phyloP scores from a whole-genome alignment of 2,888 invertebrate genomes.

The Xanthia icteritia region DNA sequence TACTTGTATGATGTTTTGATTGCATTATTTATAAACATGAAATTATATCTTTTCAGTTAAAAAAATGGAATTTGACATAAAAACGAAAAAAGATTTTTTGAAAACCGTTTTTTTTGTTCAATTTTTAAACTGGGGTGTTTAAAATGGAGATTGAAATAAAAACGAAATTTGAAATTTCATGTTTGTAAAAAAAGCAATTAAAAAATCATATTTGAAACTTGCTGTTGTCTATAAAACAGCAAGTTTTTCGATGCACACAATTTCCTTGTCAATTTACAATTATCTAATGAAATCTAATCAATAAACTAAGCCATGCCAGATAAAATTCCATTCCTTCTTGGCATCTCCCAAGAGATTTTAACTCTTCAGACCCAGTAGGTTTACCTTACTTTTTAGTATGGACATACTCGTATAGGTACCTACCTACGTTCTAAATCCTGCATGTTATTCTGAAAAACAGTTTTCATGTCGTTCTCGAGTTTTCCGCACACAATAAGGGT shows the following conservation, averaged over 20 bases:
- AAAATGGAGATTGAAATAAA: too few species aligned
- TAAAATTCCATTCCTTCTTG: not conserved
- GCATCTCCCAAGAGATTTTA: not conserved
- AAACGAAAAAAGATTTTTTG: too few species aligned
- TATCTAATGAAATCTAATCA: not conserved
- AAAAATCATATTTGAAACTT: too few species aligned
- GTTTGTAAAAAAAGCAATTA: too few species aligned
- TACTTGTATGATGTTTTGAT: conserved; percentile 21
- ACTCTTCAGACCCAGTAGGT: not conserved
- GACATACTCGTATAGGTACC: not conserved
- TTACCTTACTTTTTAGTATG: not conserved
- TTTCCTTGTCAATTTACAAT: not conserved
- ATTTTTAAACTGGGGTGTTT: too few species aligned
- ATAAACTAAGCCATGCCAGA: not conserved
- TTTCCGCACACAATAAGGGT: conserved; percentile 36
- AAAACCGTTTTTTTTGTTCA: too few species aligned
- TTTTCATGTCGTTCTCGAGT: conserved; percentile 30
- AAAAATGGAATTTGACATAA: too few species aligned
- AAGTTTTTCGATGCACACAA: not conserved
- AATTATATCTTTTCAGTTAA: not conserved
- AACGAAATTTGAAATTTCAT: too few species aligned
- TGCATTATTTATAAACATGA: conserved; percentile 14
- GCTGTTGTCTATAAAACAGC: too few species aligned
- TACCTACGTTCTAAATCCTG: not conserved
- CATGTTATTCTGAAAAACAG: conserved; percentile 26